These are phyloP conservation scores for Maniola jurtina DNA, from an alignment of 1,140 invertebrate genomes.

Conservation along the genomic window DNA sequence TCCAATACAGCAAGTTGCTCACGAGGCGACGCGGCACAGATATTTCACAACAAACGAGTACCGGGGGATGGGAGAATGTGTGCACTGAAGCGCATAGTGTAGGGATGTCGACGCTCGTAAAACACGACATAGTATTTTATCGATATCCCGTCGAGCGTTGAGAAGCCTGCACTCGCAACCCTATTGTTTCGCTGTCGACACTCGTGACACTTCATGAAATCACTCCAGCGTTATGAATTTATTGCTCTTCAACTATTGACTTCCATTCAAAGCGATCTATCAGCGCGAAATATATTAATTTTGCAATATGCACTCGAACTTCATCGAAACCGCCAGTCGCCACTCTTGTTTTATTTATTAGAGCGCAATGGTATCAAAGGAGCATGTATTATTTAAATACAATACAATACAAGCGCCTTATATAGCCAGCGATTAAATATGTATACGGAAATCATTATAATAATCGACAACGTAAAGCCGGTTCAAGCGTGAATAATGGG, in stretches of 20 bases:
- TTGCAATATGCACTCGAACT: constrained; percentile 14
- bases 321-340: background rate
- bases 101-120: constrained; percentile 59
- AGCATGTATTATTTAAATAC: constrained; percentile 11
- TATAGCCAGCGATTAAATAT: constrained; percentile 31
- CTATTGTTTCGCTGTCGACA: constrained; percentile 57
- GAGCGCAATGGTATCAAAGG: constrained; percentile 4
- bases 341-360: constrained; percentile 10
- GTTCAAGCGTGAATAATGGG: constrained; percentile 64
- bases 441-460: constrained; percentile 53
- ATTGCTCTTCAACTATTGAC: constrained; percentile 51
- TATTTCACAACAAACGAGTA: constrained; percentile 55
- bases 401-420: constrained; percentile 8
- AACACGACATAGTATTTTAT: constrained; percentile 67
- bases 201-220: constrained; percentile 64
- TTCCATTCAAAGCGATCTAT: constrained; percentile 32
- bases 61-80: constrained; percentile 37
- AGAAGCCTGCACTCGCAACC: constrained; percentile 43
- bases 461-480: constrained; percentile 67
- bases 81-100: constrained; percentile 37
- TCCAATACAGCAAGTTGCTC: constrained; percentile 3
- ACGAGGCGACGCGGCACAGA: constrained; percentile 33
- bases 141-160: constrained; percentile 48
- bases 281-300: constrained; percentile 27
- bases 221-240: constrained; percentile 59